phyloP scores from a whole-genome alignment of 1,140 invertebrate genomes.

The Drosophila santomea region DNA sequence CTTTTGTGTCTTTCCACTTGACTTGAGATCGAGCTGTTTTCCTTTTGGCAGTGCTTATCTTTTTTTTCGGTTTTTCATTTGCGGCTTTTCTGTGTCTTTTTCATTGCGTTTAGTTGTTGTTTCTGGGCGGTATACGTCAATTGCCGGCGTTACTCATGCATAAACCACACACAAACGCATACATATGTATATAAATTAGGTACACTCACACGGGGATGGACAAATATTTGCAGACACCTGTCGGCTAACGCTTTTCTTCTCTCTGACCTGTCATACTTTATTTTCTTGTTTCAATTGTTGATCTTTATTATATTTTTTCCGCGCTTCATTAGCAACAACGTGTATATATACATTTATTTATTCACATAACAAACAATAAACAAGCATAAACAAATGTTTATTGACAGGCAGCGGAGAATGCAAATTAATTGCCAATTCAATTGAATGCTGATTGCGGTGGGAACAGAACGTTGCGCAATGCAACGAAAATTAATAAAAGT shows the following conservation, averaged over 20 bases:
- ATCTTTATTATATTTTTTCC: conserved; percentile 40
- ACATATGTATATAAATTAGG: conserved; percentile 17
- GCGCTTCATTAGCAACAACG: conserved; percentile 36
- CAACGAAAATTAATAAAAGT: conserved; percentile 26
- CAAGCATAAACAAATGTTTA: conserved; percentile 63
- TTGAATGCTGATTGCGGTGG: conserved; percentile 70
- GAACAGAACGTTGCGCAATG: conserved; percentile 55
- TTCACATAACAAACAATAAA: conserved; percentile 55
- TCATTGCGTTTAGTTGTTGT: conserved; percentile 28
- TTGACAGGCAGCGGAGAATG: conserved; percentile 49
- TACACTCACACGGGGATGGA: conserved; percentile 52
- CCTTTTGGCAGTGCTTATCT: conserved; percentile 52
- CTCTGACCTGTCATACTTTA: conserved; percentile 60
- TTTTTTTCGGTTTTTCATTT: conserved; percentile 64
- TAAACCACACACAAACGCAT: conserved; percentile 56
- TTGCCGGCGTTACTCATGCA: conserved; percentile 80
- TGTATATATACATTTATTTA: conserved; percentile 42
- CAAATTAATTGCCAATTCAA: conserved; percentile 67
- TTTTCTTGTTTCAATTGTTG: conserved; percentile 51
- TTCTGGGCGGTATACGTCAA: conserved; percentile 65
- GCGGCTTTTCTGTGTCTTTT: conserved; percentile 69
- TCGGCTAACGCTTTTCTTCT: conserved; percentile 58
- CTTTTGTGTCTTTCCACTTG: conserved; percentile 77
- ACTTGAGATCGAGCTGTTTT: conserved; percentile 71
- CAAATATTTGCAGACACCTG: conserved; percentile 81